phyloP scores from a whole-genome alignment of 2,888 invertebrate genomes.

The Agonopterix heracliana region DNA sequence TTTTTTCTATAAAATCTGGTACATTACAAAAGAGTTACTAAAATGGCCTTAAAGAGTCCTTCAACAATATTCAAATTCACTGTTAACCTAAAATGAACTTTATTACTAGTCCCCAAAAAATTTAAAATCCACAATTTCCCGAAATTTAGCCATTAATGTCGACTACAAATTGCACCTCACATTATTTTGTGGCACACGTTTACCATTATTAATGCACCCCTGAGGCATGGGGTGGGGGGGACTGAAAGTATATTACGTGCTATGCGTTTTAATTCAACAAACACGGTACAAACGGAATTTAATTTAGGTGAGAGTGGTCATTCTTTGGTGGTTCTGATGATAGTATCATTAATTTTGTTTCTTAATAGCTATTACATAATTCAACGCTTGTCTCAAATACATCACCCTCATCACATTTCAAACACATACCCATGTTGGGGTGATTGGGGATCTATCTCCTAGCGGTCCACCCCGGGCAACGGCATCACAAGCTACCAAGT shows the following conservation, averaged over 20 bases:
- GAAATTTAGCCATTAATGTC: slow-evolving; percentile 20
- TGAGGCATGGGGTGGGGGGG: slow-evolving; percentile 16
- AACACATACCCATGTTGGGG: too few species aligned
- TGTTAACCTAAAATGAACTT: too few species aligned
- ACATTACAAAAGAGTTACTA: too few species aligned
- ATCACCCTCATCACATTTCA: too few species aligned
- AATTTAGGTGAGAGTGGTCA: slow-evolving; percentile 22
- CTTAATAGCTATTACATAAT: background rate
- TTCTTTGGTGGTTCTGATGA: background rate
- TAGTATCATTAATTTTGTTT: background rate
- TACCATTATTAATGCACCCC: slow-evolving; percentile 30
- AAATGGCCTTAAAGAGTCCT: too few species aligned
- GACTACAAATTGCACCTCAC: slow-evolving; percentile 29
- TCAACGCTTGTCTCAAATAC: background rate
- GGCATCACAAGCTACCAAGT: too few species aligned
- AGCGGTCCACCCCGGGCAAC: too few species aligned
- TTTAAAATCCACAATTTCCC: slow-evolving; percentile 5
- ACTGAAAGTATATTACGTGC: slow-evolving; percentile 18
- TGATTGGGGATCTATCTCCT: too few species aligned
- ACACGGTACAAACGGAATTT: slow-evolving; percentile 26
- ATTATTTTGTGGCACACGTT: slow-evolving; percentile 21
- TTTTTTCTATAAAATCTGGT: too few species aligned
- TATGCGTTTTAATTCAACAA: slow-evolving; percentile 29
- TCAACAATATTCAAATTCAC: too few species aligned
- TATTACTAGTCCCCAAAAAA: too few species aligned